A percentile compares a stretch with the other conserved stretches of the same genome.
Conservation (phyloP, 2,797 vertebrate species). For the Anableps anableps region DNA sequence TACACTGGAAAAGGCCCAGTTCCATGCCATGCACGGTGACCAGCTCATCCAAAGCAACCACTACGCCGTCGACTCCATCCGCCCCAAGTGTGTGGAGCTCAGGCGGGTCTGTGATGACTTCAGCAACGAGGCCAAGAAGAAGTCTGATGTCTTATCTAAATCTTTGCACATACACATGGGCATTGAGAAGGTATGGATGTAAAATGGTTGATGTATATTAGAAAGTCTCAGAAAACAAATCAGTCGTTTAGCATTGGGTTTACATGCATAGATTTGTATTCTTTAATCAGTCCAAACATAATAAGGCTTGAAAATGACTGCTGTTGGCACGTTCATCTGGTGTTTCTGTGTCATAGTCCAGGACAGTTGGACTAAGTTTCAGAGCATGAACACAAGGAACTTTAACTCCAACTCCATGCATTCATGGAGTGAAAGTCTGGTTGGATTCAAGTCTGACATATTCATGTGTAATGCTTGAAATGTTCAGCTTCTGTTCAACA, state of each 20-base stretch:
- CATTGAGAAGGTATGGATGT: constrained; percentile 86
- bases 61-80: constrained; percentile 91
- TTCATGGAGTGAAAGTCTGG: not conserved
- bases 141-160: constrained; percentile 87
- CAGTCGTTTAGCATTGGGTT: not conserved
- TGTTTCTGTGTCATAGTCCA: no score
- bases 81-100: constrained; percentile 93
- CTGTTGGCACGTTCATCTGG: not conserved
- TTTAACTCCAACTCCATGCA: not conserved
- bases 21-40: constrained; percentile 89
- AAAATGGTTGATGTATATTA: not conserved
- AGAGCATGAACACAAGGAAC: not conserved
- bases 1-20: constrained; percentile 89
- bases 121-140: constrained; percentile 91
- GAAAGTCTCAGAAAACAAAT: not conserved
- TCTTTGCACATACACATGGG: constrained; percentile 89
- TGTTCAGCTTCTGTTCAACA: not conserved
- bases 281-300: not conserved
- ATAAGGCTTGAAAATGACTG: not conserved
- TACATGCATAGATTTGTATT: not conserved
- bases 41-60: constrained; percentile 95
- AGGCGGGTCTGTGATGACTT: constrained; percentile 92
- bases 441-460: not conserved
- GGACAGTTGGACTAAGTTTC: no score
- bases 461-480: not conserved